A percentile compares a stretch with the other conserved stretches of the same genome.
Conservation (phyloP, 2,888 invertebrate species). For the Mythimna lalbum region DNA sequence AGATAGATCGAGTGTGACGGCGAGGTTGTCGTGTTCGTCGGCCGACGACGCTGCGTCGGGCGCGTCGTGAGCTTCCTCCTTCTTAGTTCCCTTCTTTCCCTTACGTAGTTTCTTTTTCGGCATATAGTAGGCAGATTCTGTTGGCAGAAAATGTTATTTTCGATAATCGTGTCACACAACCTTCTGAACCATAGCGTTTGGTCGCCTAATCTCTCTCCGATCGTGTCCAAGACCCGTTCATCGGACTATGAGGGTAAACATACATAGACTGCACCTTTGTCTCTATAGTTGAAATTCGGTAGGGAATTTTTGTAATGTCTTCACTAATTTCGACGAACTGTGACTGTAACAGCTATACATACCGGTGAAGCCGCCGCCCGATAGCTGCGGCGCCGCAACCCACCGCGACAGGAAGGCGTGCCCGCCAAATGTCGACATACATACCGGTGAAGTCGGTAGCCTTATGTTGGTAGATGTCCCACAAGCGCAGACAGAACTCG, state of each 20-base stretch:
- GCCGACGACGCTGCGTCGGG: conserved; percentile 18
- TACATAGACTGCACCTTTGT: too few relatives aligned
- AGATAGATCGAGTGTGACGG: conserved; percentile 56
- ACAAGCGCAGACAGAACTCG: conserved; percentile 92
- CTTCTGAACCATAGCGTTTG: too few relatives aligned
- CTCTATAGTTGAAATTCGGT: too few relatives aligned
- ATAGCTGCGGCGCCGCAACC: too few relatives aligned
- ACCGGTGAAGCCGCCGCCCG: too few relatives aligned
- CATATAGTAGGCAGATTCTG: conserved; percentile 45
- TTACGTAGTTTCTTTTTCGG: conserved; percentile 28
- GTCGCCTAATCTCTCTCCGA: too few relatives aligned
- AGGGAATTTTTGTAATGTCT: too few relatives aligned
- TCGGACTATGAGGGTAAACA: too few relatives aligned
- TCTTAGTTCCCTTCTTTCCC: conserved; percentile 41
- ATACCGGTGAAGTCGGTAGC: conserved; percentile 72
- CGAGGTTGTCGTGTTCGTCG: conserved; percentile 58
- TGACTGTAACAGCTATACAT: too few relatives aligned
- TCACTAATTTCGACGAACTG: too few relatives aligned
- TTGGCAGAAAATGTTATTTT: neutral
- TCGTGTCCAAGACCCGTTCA: too few relatives aligned
- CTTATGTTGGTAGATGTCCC: conserved; percentile 90
- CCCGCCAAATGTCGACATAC: conserved; percentile 89
- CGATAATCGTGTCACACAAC: neutral
- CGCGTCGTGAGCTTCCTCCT: conserved; percentile 12
- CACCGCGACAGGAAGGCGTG: conserved; percentile 89